Percentiles rank a stretch among this genome's conserved stretches.
phyloP scores from a whole-genome alignment of 2,888 invertebrate genomes.

The Acronicta aceris region DNA sequence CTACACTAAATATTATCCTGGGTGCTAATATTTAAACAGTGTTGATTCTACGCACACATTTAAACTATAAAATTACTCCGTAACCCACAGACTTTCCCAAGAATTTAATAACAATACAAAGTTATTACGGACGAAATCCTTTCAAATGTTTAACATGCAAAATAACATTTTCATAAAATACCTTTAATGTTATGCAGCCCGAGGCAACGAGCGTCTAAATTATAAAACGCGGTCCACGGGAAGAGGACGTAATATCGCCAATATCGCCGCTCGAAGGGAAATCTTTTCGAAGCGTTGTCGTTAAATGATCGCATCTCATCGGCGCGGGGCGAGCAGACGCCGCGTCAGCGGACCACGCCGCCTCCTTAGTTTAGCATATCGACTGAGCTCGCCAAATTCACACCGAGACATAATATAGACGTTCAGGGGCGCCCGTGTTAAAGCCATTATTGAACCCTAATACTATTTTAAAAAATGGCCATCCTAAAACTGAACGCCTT shows the following conservation, averaged over 20 bases:
- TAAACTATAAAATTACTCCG: constrained; percentile 18
- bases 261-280: constrained; percentile 75
- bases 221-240: constrained; percentile 73
- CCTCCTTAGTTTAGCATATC: constrained; percentile 80
- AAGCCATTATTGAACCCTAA: constrained; percentile 86
- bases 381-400: constrained; percentile 77
- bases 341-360: constrained; percentile 76
- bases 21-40: constrained; percentile 20
- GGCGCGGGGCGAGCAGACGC: constrained; percentile 77
- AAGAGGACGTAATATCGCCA: constrained; percentile 74
- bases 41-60: constrained; percentile 22
- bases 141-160: constrained; percentile 68
- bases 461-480: constrained; percentile 85
- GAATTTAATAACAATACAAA: constrained; percentile 54
- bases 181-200: constrained; percentile 72
- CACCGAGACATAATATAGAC: constrained; percentile 75
- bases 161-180: constrained; percentile 74
- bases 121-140: constrained; percentile 56
- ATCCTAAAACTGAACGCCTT: constrained; percentile 80
- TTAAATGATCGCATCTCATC: constrained; percentile 83
- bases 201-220: constrained; percentile 72
- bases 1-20: constrained; percentile 23
- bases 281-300: constrained; percentile 76
- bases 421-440: constrained; percentile 76
- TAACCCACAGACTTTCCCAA: constrained; percentile 27